These are phyloP conservation scores for Boloria selene DNA, from an alignment of 2,888 invertebrate species.

Conservation along the genomic window DNA sequence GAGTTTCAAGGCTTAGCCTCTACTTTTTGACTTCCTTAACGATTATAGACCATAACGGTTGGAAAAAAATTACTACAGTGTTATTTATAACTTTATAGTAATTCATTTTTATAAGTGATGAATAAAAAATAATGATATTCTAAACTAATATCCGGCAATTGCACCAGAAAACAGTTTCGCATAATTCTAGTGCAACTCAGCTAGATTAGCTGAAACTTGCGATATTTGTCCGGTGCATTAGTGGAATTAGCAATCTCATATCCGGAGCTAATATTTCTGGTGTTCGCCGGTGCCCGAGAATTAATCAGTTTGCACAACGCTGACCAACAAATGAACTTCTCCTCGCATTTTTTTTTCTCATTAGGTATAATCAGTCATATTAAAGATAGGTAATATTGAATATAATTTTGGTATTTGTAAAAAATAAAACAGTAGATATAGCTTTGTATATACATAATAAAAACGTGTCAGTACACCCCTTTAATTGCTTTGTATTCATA, in stretches of 20 bases:
- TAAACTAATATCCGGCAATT: constrained; percentile 24
- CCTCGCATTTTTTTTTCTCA: constrained; percentile 29
- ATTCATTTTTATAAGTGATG: neutral
- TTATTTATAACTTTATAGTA: neutral
- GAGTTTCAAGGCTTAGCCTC: no score
- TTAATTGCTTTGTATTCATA: no score
- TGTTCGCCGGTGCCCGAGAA: constrained; percentile 68
- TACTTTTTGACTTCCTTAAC: no score
- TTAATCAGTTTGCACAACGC: constrained; percentile 71
- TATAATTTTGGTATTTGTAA: neutral
- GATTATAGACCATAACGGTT: neutral
- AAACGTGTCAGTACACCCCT: no score
- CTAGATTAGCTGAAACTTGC: constrained; percentile 57
- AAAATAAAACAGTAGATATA: no score
- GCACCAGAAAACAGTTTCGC: constrained; percentile 42
- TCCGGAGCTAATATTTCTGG: constrained; percentile 75
- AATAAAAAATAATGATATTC: constrained; percentile 1
- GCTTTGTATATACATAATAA: no score
- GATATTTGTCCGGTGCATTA: constrained; percentile 79
- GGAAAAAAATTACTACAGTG: neutral
- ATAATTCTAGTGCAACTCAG: constrained; percentile 58
- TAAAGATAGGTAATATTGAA: neutral
- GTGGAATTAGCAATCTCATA: constrained; percentile 80
- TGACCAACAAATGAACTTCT: constrained; percentile 52
- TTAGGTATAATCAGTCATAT: neutral